Evolutionary conservation across 2,888 invertebrate species (phyloP).

Genomic region (Flexamia atlantica): DNA sequence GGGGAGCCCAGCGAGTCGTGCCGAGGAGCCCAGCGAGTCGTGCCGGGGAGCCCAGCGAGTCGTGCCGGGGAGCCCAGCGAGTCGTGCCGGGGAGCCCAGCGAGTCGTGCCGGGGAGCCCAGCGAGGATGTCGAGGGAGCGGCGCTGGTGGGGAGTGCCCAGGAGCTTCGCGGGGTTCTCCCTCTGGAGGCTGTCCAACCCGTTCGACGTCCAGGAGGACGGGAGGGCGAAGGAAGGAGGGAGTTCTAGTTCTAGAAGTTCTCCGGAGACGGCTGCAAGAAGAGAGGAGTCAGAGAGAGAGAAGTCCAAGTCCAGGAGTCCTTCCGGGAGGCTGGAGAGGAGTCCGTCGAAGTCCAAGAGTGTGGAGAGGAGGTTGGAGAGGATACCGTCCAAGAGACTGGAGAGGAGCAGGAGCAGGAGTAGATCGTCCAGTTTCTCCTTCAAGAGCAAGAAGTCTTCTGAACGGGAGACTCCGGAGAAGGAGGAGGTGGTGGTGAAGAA

Average conservation of each 20-base stretch:
- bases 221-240: constrained; percentile 17
- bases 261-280: not conserved
- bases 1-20: constrained; percentile 49
- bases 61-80: constrained; percentile 7
- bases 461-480: constrained; percentile 45
- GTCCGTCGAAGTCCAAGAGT: constrained; percentile 24
- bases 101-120: constrained; percentile 24
- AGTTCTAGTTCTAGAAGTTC: constrained; percentile 2
- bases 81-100: constrained; percentile 12
- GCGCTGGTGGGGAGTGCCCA: constrained; percentile 66
- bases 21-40: constrained; percentile 65
- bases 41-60: constrained; percentile 64
- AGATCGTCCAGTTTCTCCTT: constrained; percentile 64
- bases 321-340: constrained; percentile 4
- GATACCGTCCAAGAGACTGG: constrained; percentile 27
- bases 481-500: constrained; percentile 12
- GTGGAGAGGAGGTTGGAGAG: not conserved
- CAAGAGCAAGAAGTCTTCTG: constrained; percentile 53
- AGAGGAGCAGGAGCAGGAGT: constrained; percentile 57
- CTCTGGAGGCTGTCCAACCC: constrained; percentile 62
- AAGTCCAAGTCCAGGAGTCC: constrained; percentile 18
- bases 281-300: constrained; percentile 1
- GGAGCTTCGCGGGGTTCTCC: constrained; percentile 63
- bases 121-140: constrained; percentile 63
- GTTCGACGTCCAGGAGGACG: constrained; percentile 43